A percentile compares a stretch with the other conserved stretches of the same genome.
phyloP scores from a whole-genome alignment of 2,797 vertebrate genomes.

The Gymnocypris eckloni region DNA sequence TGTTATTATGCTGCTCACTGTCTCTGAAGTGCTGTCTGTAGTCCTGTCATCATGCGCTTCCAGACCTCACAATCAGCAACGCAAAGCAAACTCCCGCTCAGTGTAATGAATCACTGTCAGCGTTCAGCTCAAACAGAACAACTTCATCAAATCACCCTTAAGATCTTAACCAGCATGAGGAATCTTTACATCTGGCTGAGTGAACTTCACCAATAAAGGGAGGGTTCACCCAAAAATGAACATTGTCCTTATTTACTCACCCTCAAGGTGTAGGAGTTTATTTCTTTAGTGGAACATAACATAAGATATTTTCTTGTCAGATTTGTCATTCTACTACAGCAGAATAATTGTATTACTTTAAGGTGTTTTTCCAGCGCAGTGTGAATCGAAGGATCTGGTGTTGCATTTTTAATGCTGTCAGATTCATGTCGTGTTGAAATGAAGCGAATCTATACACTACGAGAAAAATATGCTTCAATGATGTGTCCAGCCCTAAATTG shows the following conservation, averaged over 20 bases:
- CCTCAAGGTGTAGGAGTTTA: neutral
- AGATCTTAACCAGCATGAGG: neutral
- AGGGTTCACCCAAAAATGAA: neutral
- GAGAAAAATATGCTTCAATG: no score
- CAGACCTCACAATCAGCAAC: conserved; percentile 30
- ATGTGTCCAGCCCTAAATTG: no score
- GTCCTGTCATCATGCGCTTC: neutral
- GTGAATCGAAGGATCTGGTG: no score
- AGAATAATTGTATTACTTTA: no score
- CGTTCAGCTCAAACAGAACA: conserved; percentile 9
- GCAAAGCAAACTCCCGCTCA: neutral
- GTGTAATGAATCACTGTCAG: conserved; percentile 40
- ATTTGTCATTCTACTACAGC: no score
- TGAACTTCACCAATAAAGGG: neutral
- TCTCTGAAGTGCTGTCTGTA: neutral
- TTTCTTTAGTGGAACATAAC: neutral
- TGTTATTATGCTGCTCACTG: neutral
- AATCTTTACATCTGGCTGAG: neutral
- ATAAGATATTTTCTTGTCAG: no score
- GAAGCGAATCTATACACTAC: no score
- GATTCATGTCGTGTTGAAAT: no score
- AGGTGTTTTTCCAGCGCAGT: no score
- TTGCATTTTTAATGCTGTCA: no score
- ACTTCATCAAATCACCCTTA: conserved; percentile 9
- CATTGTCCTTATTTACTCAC: neutral